Evolutionary conservation across 1,140 invertebrate genomes (phyloP).

Genomic region (Ctenoplectra terminalis): DNA sequence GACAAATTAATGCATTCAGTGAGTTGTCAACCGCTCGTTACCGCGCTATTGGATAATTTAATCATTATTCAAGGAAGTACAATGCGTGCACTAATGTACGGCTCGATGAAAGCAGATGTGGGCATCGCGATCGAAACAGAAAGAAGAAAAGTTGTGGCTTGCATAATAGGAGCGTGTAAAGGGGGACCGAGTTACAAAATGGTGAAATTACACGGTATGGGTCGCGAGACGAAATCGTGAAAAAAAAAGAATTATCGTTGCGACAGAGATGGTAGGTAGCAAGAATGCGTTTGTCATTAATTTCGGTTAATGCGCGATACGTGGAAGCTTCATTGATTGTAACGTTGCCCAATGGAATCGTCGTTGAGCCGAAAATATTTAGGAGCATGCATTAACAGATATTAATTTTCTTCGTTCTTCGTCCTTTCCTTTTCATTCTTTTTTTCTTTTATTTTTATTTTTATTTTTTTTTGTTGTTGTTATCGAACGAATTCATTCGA

Average conservation of each 20-base stretch:
- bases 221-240: conserved; percentile 24
- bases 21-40: conserved; percentile 21
- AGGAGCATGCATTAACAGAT: too few species aligned
- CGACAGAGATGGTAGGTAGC: conserved; percentile 14
- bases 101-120: not conserved
- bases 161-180: conserved; percentile 16
- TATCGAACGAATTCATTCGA: not conserved
- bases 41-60: conserved; percentile 16
- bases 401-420: not conserved
- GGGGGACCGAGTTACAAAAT: conserved; percentile 54
- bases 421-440: too few species aligned
- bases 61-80: not conserved
- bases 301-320: not conserved
- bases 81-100: not conserved
- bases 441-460: not conserved
- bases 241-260: conserved; percentile 4
- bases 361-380: not conserved
- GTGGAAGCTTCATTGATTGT: not conserved
- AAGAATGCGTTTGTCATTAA: conserved; percentile 17
- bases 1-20: too few species aligned
- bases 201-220: conserved; percentile 35
- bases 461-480: not conserved
- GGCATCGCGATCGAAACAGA: conserved; percentile 53
- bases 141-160: conserved; percentile 40
- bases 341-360: not conserved